These are phyloP conservation scores for Anoplius nigerrimus DNA, from an alignment of 2,888 invertebrate genomes.

Conservation along the genomic window DNA sequence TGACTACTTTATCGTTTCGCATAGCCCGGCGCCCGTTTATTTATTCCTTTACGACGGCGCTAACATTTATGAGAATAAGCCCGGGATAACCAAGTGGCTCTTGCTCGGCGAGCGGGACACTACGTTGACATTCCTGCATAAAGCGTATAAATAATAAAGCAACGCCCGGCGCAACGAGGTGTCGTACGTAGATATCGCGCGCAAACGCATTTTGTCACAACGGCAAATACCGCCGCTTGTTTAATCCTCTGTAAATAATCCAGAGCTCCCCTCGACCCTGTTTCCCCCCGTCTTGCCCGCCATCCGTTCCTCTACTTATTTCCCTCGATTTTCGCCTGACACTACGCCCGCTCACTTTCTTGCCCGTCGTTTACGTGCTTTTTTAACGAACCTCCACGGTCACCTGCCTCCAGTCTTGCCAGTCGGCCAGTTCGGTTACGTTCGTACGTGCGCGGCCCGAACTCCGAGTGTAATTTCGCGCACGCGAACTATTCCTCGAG, in stretches of 20 bases:
- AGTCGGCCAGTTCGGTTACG: too few relatives aligned
- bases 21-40: too few relatives aligned
- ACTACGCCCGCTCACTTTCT: not conserved
- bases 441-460: too few relatives aligned
- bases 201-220: slow-evolving; percentile 2
- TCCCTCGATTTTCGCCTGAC: not conserved
- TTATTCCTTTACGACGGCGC: too few relatives aligned
- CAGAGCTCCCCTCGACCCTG: not conserved
- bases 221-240: not conserved
- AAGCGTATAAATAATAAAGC: slow-evolving; percentile 18
- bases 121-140: slow-evolving; percentile 9
- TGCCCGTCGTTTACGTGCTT: not conserved
- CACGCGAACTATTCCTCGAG: too few relatives aligned
- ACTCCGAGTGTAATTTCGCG: too few relatives aligned
- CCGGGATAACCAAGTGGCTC: not conserved
- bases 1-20: too few relatives aligned
- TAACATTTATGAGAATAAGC: too few relatives aligned
- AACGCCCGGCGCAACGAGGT: slow-evolving; percentile 2
- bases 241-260: slow-evolving; percentile 8
- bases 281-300: not conserved
- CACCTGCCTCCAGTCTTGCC: too few relatives aligned
- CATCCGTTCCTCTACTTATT: not conserved
- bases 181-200: not conserved
- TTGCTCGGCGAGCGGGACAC: not conserved
- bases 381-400: too few relatives aligned